These are phyloP conservation scores for Drosophila melanogaster DNA, from an alignment of 1,140 invertebrate species.

Conservation along the genomic window Release_6_plus_ISO1_MT NT_037436.4:21320001-21320500, in stretches of 20 bases:
- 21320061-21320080: conserved; percentile 83
- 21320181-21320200: conserved; percentile 39
- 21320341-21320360: conserved; percentile 92
- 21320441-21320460: conserved; percentile 82
- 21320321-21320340: conserved; percentile 85
- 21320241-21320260: conserved; percentile 63
- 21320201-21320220: conserved; percentile 49
- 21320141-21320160: conserved; percentile 47
- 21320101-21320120: conserved; percentile 74
- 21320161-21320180: conserved; percentile 29
- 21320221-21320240: conserved; percentile 49
- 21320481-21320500: conserved; percentile 66
- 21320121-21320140: conserved; percentile 73
- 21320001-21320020: conserved; percentile 18
- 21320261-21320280: conserved; percentile 70
- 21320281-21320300: conserved; percentile 78
- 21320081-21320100: conserved; percentile 74
- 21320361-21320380: conserved; percentile 89
- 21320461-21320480: conserved; percentile 60
- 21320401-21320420: conserved; percentile 65
- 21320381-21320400: conserved; percentile 82
- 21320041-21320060: conserved; percentile 94
- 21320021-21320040: conserved; percentile 86
- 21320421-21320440: conserved; percentile 83
- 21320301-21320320: conserved; percentile 75